These are phyloP conservation scores for Rhabditoides inermis DNA, from an alignment of 2,888 invertebrate species.

Conservation along the genomic window DNA sequence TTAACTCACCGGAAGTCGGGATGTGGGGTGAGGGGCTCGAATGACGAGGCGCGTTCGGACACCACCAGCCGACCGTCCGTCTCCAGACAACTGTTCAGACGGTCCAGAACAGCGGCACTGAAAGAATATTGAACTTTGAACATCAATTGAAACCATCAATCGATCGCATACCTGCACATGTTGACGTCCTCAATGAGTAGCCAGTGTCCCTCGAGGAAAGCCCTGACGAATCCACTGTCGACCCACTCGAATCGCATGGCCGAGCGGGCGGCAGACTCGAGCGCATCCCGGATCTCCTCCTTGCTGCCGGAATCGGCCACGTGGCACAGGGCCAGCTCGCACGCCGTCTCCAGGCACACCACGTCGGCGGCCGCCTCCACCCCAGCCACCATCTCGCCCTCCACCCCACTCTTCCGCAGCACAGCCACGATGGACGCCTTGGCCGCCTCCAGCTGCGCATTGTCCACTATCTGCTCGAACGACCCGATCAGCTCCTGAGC, in stretches of 20 bases:
- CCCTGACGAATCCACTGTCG: slow-evolving; percentile 56
- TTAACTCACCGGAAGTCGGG: slow-evolving; percentile 65
- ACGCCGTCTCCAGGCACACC: slow-evolving; percentile 11
- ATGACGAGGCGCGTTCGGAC: slow-evolving; percentile 74
- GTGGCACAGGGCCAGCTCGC: slow-evolving; percentile 8
- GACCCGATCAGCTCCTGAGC: slow-evolving; percentile 88
- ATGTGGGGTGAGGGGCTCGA: slow-evolving; percentile 71
- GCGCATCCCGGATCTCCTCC: slow-evolving; percentile 1
- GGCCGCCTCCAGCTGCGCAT: slow-evolving; percentile 11
- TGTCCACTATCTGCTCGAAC: slow-evolving; percentile 70
- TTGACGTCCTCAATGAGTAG: slow-evolving; percentile 56
- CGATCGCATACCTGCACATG: slow-evolving; percentile 41
- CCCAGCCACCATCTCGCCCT: neutral
- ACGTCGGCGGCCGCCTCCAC: slow-evolving; percentile 12
- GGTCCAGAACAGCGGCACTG: slow-evolving; percentile 85
- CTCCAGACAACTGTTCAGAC: slow-evolving; percentile 88
- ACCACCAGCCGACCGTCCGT: slow-evolving; percentile 79
- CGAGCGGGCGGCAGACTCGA: slow-evolving; percentile 14
- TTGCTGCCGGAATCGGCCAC: neutral
- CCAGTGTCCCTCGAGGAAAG: slow-evolving; percentile 55
- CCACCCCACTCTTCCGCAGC: slow-evolving; percentile 3
- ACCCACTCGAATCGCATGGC: slow-evolving; percentile 56
- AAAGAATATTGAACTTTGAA: slow-evolving; percentile 11
- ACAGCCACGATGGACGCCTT: slow-evolving; percentile 9
- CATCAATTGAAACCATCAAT: neutral